phyloP scores from a whole-genome alignment of 2,888 invertebrate genomes.

The Argyra leucocephala region DNA sequence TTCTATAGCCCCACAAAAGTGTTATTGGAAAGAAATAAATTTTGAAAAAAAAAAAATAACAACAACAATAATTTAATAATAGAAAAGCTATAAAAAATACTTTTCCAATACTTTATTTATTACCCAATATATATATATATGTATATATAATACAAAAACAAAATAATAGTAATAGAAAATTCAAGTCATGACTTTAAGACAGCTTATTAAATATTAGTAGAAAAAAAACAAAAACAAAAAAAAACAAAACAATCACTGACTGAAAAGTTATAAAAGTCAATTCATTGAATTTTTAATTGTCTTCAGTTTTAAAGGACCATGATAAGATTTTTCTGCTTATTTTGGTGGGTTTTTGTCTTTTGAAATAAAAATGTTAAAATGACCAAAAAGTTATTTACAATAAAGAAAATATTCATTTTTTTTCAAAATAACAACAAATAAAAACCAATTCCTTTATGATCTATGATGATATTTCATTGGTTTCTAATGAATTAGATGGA shows the following conservation, averaged over 20 bases:
- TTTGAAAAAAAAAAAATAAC: too few relatives aligned
- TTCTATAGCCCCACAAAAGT: too few relatives aligned
- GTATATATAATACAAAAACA: too few relatives aligned
- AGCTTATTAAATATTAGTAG: not conserved
- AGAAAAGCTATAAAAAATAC: too few relatives aligned
- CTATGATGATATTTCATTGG: not conserved
- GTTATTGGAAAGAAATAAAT: too few relatives aligned
- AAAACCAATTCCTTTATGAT: not conserved
- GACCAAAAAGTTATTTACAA: too few relatives aligned
- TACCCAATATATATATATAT: too few relatives aligned
- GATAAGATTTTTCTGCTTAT: not conserved
- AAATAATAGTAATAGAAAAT: not conserved
- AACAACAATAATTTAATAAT: too few relatives aligned
- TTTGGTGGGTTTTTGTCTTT: not conserved
- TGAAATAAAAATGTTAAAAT: not conserved
- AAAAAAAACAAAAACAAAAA: not conserved
- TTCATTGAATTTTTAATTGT: not conserved
- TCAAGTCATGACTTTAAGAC: not conserved
- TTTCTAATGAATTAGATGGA: not conserved
- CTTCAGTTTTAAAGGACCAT: not conserved
- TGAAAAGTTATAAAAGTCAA: not conserved
- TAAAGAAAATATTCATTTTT: not conserved
- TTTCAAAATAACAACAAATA: not conserved
- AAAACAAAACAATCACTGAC: not conserved
- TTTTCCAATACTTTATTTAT: too few relatives aligned